Evolutionary conservation across 2,797 vertebrate genomes (phyloP).

Genomic region (Nyctalus aviator): DNA sequence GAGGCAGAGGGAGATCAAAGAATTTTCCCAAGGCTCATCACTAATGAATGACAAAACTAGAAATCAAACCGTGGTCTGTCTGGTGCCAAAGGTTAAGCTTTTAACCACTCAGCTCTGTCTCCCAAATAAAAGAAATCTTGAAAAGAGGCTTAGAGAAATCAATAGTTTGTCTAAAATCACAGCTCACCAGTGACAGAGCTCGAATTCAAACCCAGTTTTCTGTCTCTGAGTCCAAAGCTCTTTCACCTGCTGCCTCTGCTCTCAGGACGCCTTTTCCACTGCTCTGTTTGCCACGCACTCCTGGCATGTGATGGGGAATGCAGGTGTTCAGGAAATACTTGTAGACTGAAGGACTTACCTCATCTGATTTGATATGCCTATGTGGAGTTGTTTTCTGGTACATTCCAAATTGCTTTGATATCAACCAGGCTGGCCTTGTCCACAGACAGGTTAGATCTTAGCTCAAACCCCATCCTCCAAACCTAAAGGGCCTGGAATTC

Average conservation of each 20-base stretch:
- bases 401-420: neutral
- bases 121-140: neutral
- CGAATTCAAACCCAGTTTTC: neutral
- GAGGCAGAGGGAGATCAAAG: slow-evolving; percentile 10
- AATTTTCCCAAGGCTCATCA: neutral
- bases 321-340: neutral
- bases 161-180: neutral
- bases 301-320: neutral
- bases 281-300: neutral
- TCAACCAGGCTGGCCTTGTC: neutral
- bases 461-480: neutral
- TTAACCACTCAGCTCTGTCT: neutral
- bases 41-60: neutral
- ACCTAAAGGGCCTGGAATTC: neutral
- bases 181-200: neutral
- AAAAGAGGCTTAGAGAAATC: slow-evolving; percentile 14
- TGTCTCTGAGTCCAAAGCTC: neutral
- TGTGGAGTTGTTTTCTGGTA: neutral
- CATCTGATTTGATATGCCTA: neutral
- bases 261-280: neutral
- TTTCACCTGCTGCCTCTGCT: neutral
- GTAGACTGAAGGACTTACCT: neutral
- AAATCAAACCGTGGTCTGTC: neutral
- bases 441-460: neutral
- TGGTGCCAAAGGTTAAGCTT: slow-evolving; percentile 5